phyloP scores from a whole-genome alignment of 2,888 invertebrate species.

The Dromius quadrimaculatus region DNA sequence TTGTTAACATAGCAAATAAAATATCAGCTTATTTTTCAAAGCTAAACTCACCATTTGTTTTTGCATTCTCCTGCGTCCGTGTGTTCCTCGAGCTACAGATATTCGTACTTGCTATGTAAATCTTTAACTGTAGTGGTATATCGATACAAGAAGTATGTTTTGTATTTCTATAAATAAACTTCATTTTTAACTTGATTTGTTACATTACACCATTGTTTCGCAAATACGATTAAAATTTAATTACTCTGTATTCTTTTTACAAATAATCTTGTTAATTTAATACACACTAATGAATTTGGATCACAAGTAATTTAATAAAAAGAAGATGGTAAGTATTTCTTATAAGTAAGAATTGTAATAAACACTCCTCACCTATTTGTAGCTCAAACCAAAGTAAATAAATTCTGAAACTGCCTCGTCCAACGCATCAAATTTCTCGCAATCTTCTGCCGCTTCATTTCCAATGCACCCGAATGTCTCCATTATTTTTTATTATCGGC shows the following conservation, averaged over 20 bases:
- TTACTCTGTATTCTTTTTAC: background rate
- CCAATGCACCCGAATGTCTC: too few relatives aligned
- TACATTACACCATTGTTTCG: conserved; percentile 32
- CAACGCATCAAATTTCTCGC: too few relatives aligned
- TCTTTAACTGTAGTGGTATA: conserved; percentile 40
- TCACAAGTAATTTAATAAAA: background rate
- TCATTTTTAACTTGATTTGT: conserved; percentile 36
- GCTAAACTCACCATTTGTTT: conserved; percentile 51
- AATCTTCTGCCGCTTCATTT: too few relatives aligned
- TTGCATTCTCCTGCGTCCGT: conserved; percentile 39
- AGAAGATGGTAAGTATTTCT: too few relatives aligned
- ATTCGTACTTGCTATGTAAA: conserved; percentile 20
- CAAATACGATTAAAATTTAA: background rate
- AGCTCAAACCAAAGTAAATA: too few relatives aligned
- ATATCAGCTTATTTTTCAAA: conserved; percentile 53
- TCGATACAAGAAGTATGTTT: conserved; percentile 49
- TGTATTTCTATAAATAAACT: conserved; percentile 51
- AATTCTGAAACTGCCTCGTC: too few relatives aligned
- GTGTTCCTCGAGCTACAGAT: conserved; percentile 32
- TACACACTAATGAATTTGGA: background rate
- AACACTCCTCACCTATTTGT: too few relatives aligned
- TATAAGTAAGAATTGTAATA: too few relatives aligned
- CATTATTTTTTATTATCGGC: too few relatives aligned
- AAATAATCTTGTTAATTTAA: background rate
- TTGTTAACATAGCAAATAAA: conserved; percentile 52